A percentile compares a stretch with the other conserved stretches of the same genome.
These are phyloP conservation scores for Acleris cristana DNA, from an alignment of 2,888 invertebrate species.

Conservation along the genomic window DNA sequence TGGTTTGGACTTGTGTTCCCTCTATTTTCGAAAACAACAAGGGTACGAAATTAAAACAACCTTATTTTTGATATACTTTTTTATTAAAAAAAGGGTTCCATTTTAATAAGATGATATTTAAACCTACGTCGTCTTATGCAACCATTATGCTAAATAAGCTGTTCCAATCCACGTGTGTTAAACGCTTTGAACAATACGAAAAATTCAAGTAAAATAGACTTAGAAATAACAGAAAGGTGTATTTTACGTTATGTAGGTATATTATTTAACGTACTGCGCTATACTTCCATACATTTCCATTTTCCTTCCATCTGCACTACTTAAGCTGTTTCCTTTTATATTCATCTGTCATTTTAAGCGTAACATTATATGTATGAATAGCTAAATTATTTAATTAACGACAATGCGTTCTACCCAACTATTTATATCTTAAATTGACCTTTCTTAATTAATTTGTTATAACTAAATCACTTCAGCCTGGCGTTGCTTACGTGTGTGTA, in stretches of 20 bases:
- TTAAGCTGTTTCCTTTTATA: too few species aligned
- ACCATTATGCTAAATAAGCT: conserved; percentile 40
- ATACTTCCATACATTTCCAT: not conserved
- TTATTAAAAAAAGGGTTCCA: conserved; percentile 18
- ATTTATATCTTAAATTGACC: conserved; percentile 24
- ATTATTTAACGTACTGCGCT: not conserved
- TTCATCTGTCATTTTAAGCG: too few species aligned
- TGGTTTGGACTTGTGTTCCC: not conserved
- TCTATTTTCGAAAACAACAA: not conserved
- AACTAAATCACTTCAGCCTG: not conserved
- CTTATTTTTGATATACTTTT: not conserved
- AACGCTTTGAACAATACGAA: conserved; percentile 7
- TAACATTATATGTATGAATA: not conserved
- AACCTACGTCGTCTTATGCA: conserved; percentile 32
- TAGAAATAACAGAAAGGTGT: not conserved
- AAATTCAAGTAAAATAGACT: conserved; percentile 11
- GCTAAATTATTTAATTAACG: conserved; percentile 1
- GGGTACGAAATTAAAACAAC: conserved; percentile 16
- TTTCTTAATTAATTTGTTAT: conserved; percentile 3
- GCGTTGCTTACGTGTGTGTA: too few species aligned
- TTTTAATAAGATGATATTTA: conserved; percentile 18
- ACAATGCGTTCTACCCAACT: conserved; percentile 19
- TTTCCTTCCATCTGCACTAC: not conserved
- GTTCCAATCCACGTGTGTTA: conserved; percentile 29
- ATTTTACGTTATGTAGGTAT: not conserved